These are phyloP conservation scores for Bombus ignitus DNA, from an alignment of 1,140 invertebrate species.

Conservation along the genomic window DNA sequence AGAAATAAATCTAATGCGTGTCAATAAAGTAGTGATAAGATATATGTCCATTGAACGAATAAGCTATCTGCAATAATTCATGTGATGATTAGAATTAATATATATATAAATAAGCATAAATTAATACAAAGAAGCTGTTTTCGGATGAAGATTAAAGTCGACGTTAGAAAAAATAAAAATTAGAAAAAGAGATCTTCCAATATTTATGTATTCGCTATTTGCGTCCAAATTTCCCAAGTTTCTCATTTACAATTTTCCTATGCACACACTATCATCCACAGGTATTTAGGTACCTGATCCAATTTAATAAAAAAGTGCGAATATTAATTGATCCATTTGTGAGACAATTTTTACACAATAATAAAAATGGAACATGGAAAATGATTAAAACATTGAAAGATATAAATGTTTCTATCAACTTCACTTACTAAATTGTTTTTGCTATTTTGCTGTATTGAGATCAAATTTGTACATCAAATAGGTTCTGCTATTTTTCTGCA, in stretches of 20 bases:
- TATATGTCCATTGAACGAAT: background rate
- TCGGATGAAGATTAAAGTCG: background rate
- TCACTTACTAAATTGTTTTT: background rate
- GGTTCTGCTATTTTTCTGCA: background rate
- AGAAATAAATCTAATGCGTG: slow-evolving; percentile 4
- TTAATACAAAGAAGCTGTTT: background rate
- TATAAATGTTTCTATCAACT: background rate
- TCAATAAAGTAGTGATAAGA: background rate
- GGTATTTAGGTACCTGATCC: background rate
- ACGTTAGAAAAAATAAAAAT: background rate
- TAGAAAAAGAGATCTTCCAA: background rate
- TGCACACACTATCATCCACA: background rate
- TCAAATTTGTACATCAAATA: background rate
- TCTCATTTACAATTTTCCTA: background rate
- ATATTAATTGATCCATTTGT: background rate
- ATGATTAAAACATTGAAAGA: background rate
- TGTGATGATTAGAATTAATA: background rate
- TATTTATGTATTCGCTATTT: background rate
- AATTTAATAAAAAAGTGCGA: background rate
- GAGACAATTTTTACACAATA: no score
- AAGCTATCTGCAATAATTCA: background rate
- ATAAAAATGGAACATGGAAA: no score
- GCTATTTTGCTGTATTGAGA: background rate
- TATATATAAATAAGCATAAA: no score
- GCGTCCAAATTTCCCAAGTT: background rate